Evolutionary conservation across 2,888 invertebrate genomes (phyloP), one percentile per base, ranked within the genome.

Genomic region (Dryobotodes eremita): DNA sequence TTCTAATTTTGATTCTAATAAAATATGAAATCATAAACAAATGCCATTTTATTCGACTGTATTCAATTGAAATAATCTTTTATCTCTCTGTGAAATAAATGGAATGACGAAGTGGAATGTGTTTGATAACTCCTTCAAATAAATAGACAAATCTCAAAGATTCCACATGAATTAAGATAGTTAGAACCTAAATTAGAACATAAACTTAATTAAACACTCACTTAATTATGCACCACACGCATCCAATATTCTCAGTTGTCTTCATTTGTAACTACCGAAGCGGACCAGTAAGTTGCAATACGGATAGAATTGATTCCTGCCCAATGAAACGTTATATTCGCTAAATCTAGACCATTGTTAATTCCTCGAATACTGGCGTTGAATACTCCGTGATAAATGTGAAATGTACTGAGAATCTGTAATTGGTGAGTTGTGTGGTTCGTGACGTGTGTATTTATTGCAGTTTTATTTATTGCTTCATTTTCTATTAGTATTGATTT

Each of bases 301-400:
- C 53, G 36, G 42, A 59, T 66, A 46, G 26, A 85, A 85, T 77
- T 74, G 73, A 78, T 79, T 86, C 46, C 72, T 73, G 59, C 0
- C 65, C 65, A 70, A 73, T 75, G 70, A 75, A 82, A 82, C 75
- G 70, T 82, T 62, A 70, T 73, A 71, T 82, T 82, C 72, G 62
- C 70, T 75, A 66, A 70, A 65, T 74, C 42, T 42, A 71, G 66
- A 55, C 61, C n/a, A 70, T 69, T 75, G 61, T 77, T 53, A 23
- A 36, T 55, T 74, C 23, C 26, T n/a, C 23, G 20, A 70, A 72
- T 55, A 46, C 69, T 46, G 36, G 17, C 53, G 50, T 10, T 69
- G 31, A 75, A 74, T 75, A 65, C 50, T 26, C n/a, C 6, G 23
- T 71, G 53, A 68, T 74, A 68, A n/a, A 71, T 73, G 57, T 62